These are phyloP conservation scores for Coendou prehensilis DNA, from an alignment of 2,797 vertebrate species.

Conservation along the genomic window DNA sequence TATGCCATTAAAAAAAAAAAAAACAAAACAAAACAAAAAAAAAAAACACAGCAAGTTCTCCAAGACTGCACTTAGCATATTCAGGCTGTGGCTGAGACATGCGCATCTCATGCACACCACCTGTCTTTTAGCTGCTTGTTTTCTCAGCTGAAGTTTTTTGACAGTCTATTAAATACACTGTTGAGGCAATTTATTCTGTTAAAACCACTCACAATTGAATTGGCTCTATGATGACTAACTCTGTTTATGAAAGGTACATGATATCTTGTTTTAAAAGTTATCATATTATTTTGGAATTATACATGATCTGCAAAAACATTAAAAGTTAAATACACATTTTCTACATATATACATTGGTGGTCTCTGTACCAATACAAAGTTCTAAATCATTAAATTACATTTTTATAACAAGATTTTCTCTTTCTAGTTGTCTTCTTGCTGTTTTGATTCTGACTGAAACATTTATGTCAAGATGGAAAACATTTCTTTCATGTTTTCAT, in stretches of 20 bases:
- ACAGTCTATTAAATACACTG: conserved; percentile 53
- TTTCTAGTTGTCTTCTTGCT: neutral
- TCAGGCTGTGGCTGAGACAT: neutral
- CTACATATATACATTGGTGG: neutral
- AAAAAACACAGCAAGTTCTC: neutral
- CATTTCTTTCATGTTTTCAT: no score
- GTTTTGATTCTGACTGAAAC: conserved; percentile 21
- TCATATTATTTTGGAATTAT: conserved; percentile 25
- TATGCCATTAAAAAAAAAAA: neutral
- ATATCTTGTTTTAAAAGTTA: conserved; percentile 45
- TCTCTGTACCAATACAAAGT: neutral
- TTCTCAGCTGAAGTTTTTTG: neutral
- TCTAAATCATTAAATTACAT: conserved; percentile 9
- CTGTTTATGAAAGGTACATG: conserved; percentile 11
- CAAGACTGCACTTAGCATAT: neutral
- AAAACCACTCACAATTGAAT: conserved; percentile 63
- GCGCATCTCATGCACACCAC: neutral
- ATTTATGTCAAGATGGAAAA: neutral
- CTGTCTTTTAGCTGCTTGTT: neutral
- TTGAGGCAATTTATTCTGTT: conserved; percentile 61
- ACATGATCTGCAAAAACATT: neutral
- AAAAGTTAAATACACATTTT: neutral
- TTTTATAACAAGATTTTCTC: neutral
- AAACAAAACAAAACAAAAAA: neutral
- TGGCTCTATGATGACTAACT: neutral